Percentiles rank a stretch among this genome's conserved stretches.
Evolutionary conservation across 2,113 vertebrate genomes (phyloP).

Genomic region (Hippocampus barbouri): DNA sequence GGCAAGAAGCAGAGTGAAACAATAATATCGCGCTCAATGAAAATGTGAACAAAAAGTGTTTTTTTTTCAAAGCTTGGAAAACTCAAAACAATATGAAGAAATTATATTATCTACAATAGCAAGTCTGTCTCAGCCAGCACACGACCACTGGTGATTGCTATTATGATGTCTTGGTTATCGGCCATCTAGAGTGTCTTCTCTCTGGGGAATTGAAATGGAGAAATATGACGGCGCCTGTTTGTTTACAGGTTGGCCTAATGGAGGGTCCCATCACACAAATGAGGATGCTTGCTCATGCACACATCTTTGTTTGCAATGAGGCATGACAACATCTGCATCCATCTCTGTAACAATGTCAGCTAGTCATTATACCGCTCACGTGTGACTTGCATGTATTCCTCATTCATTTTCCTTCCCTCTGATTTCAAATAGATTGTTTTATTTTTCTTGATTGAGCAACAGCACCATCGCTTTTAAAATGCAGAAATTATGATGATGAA

Average conservation of each 20-base stretch:
- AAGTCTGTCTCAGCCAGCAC: constrained; percentile 40
- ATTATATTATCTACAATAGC: constrained; percentile 34
- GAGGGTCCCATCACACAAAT: constrained; percentile 41
- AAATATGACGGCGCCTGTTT: constrained; percentile 33
- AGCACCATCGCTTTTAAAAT: constrained; percentile 31
- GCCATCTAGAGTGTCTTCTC: constrained; percentile 31
- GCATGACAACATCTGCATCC: constrained; percentile 32
- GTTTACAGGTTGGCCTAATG: constrained; percentile 55
- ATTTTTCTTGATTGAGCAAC: constrained; percentile 25
- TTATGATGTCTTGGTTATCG: constrained; percentile 45
- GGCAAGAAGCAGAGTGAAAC: not conserved
- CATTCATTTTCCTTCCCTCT: constrained; percentile 20
- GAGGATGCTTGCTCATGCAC: constrained; percentile 41
- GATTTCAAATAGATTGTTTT: constrained; percentile 30
- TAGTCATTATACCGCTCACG: constrained; percentile 27
- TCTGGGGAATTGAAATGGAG: constrained; percentile 37
- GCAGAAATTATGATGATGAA: constrained; percentile 40
- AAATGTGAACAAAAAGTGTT: constrained; percentile 26
- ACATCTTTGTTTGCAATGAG: constrained; percentile 27
- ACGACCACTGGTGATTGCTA: constrained; percentile 35
- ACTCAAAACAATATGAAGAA: constrained; percentile 4
- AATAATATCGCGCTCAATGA: constrained; percentile 2
- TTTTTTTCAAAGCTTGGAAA: constrained; percentile 33
- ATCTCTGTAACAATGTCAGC: constrained; percentile 37
- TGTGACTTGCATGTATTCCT: constrained; percentile 9